Base-by-base conservation (phyloP, 2,797 vertebrate species). In the Intellagama lesueurii region DNA sequence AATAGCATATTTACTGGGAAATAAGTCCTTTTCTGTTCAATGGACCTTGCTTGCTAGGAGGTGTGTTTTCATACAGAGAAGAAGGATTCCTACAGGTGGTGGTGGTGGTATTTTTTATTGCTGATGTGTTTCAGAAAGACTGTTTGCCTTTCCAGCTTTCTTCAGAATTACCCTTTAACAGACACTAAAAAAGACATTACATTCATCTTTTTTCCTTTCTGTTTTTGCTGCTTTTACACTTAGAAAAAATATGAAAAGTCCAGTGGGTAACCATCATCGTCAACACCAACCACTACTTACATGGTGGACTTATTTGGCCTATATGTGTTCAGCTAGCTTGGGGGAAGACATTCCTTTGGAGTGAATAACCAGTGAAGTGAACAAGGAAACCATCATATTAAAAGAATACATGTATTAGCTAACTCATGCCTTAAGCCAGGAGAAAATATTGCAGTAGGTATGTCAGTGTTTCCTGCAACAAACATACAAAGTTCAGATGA, bases 281-380 rank as follows among this genome's bases (percentile, higher is more conserved):
- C 66, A 40, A 86, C 40, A 40, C 40, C 40, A 47, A 82, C 26
- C 1, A 24, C 22, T 6, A 44, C 6, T 35, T 91, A 12, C 9
- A 17, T 90, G 94, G 92, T 90, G 19, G 68, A 5, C 32, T 56
- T 56, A 22, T 83, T 28, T 2, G 32, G 83, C 89, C 88, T 81
- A 60, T 56, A 8, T 26, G 86, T 49, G 17, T 11, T 26, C 22
- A 26, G 19, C 7, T 3, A 44, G 24, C 75, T 76, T 76, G 40
- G 75, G 73, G 26, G 75, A 8, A 76, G 40, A 8, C 35, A 8
- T 14, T 44, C 14, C 44, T 47, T 78, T 12, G 9, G 9, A 56
- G 52, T 56, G 52, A 56, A 11, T 56, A 56, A 56, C 52, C 52
- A 56, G 9, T 56, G 52, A 56, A 56, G 52, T 56, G 52, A 56